Conservation (phyloP, 2,113 vertebrate genomes). For the Elephas maximus region DNA sequence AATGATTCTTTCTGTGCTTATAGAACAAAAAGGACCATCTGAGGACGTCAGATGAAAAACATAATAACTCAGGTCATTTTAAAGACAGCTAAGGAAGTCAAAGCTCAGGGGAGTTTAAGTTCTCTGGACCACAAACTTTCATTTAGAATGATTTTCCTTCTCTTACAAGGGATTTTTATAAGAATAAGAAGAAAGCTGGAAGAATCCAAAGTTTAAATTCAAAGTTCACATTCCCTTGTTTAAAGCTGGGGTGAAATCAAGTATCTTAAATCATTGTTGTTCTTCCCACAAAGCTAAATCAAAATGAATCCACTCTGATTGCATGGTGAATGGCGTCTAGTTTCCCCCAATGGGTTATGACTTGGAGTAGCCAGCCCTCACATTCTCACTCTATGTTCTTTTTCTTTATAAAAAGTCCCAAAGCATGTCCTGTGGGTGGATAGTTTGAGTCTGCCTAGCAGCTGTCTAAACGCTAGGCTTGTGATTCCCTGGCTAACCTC, state of each 20-base stretch:
- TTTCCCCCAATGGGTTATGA: not conserved
- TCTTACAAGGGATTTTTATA: not conserved
- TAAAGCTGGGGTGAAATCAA: slow-evolving; percentile 18
- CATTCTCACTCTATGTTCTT: not conserved
- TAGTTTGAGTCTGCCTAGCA: slow-evolving; percentile 2
- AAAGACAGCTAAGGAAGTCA: slow-evolving; percentile 13
- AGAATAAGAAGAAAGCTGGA: not conserved
- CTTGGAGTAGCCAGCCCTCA: not conserved
- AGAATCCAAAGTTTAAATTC: slow-evolving; percentile 29
- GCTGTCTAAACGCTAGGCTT: not conserved
- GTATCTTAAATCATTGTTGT: not conserved
- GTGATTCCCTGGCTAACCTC: slow-evolving; percentile 9
- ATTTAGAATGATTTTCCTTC: not conserved
- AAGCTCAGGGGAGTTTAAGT: slow-evolving; percentile 10
- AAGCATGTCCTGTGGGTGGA: not conserved
- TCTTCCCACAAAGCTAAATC: not conserved
- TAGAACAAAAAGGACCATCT: slow-evolving; percentile 17
- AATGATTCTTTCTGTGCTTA: not conserved
- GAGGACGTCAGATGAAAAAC: slow-evolving; percentile 16
- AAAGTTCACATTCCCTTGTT: not conserved
- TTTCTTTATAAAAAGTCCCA: not conserved
- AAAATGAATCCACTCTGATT: not conserved
- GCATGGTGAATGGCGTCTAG: not conserved
- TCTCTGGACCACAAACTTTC: not conserved
- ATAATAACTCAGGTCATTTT: not conserved